A percentile compares a stretch with the other conserved stretches of the same genome.
phyloP scores from a whole-genome alignment of 2,113 vertebrate genomes.

The Rattus norvegicus region DNA sequence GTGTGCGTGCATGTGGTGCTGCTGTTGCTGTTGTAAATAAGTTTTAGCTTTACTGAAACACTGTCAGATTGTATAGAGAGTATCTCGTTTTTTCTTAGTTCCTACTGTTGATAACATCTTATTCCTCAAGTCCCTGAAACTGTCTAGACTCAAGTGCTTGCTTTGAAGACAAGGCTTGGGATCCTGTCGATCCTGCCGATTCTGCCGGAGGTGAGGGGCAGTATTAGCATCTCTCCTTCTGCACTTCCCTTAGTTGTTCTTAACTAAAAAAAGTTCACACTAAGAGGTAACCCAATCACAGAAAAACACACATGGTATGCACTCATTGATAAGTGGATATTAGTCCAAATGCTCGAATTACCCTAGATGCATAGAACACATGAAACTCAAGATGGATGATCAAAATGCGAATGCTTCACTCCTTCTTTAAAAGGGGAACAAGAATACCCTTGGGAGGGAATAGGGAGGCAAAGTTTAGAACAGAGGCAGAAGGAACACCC shows the following conservation, averaged over 20 bases:
- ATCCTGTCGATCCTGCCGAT: constrained; percentile 7
- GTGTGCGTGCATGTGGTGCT: background rate
- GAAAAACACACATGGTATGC: no score
- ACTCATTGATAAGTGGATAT: no score
- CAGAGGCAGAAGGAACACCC: no score
- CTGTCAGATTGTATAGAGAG: background rate
- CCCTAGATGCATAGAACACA: no score
- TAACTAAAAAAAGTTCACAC: constrained; percentile 40
- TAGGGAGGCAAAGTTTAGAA: no score
- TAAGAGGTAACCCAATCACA: background rate
- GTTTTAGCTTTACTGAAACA: constrained; percentile 31
- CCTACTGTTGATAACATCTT: constrained; percentile 10
- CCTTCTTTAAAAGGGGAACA: no score
- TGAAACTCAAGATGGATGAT: no score
- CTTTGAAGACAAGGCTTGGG: background rate
- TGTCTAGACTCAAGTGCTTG: background rate
- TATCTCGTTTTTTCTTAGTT: background rate
- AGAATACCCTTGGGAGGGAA: no score
- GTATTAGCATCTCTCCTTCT: background rate
- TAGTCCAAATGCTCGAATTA: no score
- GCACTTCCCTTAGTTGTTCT: constrained; percentile 27
- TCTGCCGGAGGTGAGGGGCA: background rate
- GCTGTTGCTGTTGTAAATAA: background rate
- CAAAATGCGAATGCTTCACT: no score
- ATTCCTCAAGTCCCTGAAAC: background rate